phyloP scores from a whole-genome alignment of 2,888 invertebrate species.

The Nomada ruficornis region DNA sequence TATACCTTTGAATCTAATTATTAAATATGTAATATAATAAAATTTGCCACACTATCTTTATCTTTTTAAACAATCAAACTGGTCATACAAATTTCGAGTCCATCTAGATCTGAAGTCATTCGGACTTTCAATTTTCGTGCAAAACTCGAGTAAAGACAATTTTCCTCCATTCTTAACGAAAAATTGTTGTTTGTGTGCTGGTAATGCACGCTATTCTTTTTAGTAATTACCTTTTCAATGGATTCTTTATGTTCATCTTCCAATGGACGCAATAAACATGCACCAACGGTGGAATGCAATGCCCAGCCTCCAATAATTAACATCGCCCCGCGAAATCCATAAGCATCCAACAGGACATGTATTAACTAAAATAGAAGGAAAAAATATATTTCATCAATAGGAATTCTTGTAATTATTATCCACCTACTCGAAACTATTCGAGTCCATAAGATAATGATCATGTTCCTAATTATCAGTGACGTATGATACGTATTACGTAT shows the following conservation, averaged over 20 bases:
- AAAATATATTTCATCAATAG: slow-evolving; percentile 21
- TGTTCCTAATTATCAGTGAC: neutral
- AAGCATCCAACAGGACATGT: slow-evolving; percentile 68
- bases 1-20: too few species aligned
- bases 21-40: too few species aligned
- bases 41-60: too few species aligned
- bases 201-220: too few species aligned
- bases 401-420: neutral
- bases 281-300: slow-evolving; percentile 84
- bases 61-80: too few species aligned
- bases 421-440: neutral
- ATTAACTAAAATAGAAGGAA: slow-evolving; percentile 63
- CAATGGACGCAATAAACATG: slow-evolving; percentile 85
- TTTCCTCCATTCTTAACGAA: too few species aligned
- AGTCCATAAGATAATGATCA: neutral
- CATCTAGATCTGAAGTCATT: too few species aligned
- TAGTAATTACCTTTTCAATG: slow-evolving; percentile 17
- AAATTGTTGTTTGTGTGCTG: too few species aligned
- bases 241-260: slow-evolving; percentile 7
- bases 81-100: too few species aligned
- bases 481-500: neutral
- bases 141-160: too few species aligned
- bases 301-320: slow-evolving; percentile 85
- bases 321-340: slow-evolving; percentile 82
- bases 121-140: too few species aligned